These are phyloP conservation scores for Panthera leo DNA, from an alignment of 2,113 vertebrate species.

Conservation along the genomic window DNA sequence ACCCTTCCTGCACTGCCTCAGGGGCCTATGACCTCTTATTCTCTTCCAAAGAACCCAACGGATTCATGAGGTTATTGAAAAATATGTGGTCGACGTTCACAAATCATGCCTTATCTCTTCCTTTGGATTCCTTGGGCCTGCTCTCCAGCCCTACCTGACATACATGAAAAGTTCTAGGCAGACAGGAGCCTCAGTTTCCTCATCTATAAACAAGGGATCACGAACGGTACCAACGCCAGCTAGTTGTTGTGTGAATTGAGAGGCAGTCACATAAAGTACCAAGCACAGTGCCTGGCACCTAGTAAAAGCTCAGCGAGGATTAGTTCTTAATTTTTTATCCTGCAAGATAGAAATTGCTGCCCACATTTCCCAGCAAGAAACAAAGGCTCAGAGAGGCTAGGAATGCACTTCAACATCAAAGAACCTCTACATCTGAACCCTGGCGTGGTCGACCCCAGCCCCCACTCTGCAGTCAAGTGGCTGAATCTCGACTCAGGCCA, in stretches of 20 bases:
- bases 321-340: neutral
- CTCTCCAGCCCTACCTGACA: neutral
- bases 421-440: neutral
- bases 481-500: neutral
- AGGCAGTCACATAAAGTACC: neutral
- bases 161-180: neutral
- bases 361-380: neutral
- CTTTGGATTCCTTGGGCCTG: neutral
- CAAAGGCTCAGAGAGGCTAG: neutral
- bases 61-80: neutral
- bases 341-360: neutral
- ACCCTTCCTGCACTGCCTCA: neutral
- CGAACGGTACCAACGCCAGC: neutral
- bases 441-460: neutral
- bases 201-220: neutral
- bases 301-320: neutral
- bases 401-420: neutral
- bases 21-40: neutral
- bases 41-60: neutral
- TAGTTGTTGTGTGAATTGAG: neutral
- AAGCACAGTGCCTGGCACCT: neutral
- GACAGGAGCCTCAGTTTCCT: neutral
- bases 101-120: neutral
- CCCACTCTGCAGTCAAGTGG: rapidly evolving
- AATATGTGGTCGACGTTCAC: neutral